phyloP scores from a whole-genome alignment of 53 echinoderm and acorn worm species.

The Paelopatides confundens region DNA sequence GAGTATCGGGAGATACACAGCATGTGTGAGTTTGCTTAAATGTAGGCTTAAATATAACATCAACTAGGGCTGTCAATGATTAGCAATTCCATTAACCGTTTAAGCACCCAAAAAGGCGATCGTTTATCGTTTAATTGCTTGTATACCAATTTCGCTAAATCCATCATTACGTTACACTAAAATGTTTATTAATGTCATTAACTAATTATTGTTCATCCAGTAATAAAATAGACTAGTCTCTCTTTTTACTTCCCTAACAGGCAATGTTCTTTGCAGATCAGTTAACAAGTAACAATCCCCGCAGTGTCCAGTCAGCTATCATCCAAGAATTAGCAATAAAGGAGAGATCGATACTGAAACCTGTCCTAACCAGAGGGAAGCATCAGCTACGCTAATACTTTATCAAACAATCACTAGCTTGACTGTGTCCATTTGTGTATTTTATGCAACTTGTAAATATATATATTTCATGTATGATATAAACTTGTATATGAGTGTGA shows the following conservation, averaged over 20 bases:
- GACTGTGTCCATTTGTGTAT: not conserved
- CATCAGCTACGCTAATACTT: not conserved
- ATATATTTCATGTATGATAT: too few relatives aligned
- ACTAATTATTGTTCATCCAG: too few relatives aligned
- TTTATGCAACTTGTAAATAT: too few relatives aligned
- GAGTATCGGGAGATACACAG: too few relatives aligned
- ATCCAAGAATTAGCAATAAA: slow-evolving; percentile 85
- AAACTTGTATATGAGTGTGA: too few relatives aligned
- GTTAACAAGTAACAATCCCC: slow-evolving; percentile 66
- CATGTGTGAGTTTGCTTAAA: too few relatives aligned
- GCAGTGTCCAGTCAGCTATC: slow-evolving; percentile 77
- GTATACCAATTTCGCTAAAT: not conserved
- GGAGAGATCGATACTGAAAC: slow-evolving; percentile 74
- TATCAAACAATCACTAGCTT: not conserved
- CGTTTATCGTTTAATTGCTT: not conserved
- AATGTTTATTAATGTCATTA: too few relatives aligned
- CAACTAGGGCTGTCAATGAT: too few relatives aligned
- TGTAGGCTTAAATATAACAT: too few relatives aligned
- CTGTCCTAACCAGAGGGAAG: slow-evolving; percentile 33
- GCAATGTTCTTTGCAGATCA: slow-evolving; percentile 85
- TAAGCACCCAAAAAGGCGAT: too few relatives aligned
- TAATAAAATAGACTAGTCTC: not conserved
- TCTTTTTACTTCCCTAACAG: slow-evolving; percentile 25
- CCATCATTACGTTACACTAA: not conserved
- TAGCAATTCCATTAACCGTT: too few relatives aligned